Conservation (phyloP, 2,888 invertebrate genomes). For the Alcis repandata region DNA sequence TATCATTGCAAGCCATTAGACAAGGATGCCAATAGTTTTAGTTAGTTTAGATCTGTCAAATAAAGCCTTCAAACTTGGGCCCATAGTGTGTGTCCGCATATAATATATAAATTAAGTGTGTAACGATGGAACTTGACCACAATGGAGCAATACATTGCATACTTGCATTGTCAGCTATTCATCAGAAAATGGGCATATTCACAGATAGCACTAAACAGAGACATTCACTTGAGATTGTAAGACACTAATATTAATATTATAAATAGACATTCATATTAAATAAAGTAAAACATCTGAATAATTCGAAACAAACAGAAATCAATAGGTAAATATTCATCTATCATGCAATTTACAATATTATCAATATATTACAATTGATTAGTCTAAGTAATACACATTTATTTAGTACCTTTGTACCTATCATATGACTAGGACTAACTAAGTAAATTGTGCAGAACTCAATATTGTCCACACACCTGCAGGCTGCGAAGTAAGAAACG, state of each 20-base stretch:
- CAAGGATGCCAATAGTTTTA: too few relatives aligned
- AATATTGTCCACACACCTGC: not conserved
- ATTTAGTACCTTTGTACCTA: slow-evolving; percentile 30
- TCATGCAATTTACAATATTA: slow-evolving; percentile 2
- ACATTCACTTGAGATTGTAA: slow-evolving; percentile 17
- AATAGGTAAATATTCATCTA: not conserved
- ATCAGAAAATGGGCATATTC: not conserved
- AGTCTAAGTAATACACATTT: slow-evolving; percentile 7
- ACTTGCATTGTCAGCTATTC: not conserved
- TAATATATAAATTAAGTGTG: too few relatives aligned
- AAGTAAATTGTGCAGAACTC: slow-evolving; percentile 19
- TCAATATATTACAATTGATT: not conserved
- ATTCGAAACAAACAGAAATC: not conserved
- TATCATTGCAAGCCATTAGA: too few relatives aligned
- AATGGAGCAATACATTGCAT: not conserved
- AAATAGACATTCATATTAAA: not conserved
- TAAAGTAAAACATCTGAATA: not conserved
- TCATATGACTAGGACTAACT: slow-evolving; percentile 38
- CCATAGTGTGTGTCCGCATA: too few relatives aligned
- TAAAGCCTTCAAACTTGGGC: too few relatives aligned
- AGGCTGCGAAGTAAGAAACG: too few relatives aligned
- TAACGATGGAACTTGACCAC: too few relatives aligned
- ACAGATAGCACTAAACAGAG: not conserved
- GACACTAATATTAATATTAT: not conserved
- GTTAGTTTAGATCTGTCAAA: too few relatives aligned